Base-by-base conservation (phyloP, 2,888 invertebrate genomes). In the Limnephilus marmoratus region DNA sequence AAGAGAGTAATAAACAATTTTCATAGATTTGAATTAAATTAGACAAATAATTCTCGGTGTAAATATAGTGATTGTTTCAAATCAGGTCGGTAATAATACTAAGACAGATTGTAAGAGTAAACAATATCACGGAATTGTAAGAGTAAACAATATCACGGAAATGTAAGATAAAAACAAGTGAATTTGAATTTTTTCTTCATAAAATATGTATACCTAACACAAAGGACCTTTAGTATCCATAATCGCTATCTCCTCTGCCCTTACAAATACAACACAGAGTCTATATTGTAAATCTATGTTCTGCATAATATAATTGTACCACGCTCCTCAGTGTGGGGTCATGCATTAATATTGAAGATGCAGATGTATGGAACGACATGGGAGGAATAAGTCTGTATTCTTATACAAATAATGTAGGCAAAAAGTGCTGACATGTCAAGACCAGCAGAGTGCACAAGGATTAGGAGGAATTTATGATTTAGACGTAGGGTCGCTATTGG, bases 281-380 rank as follows among this genome's bases (percentile, higher is more conserved):
- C 24, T 24, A 0, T n/a, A 24, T 24, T 68, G 7, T 68, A 24
- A 68, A 49, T 53, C 49, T 29, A 1, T 53, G 68, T 87, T 31
- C 49, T 31, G 31, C 18, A 53, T 31, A 34, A 87, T 18, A 49
- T 53, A 87, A 31, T 68, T 41, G 87, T 31, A 53, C 29, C 24
- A n/a, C 18, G 49, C 45, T 49, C 68, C 88, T 15, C 31, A 15
- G 88, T 80, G 68, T 88, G 34, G n/a, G 88, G 31, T 37, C 68
- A 88, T 88, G 88, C 68, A 80, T 88, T 53, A 88, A 88, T 88
- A 88, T 88, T 88, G 88, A 88, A 68, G n/a, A 24, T 68, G 68
- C 68, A 68, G 68, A 68, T 68, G n/a, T 68, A 68, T 24, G 68
- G 68, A 68, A 68, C n/a, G n/a, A 68, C 18, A 7, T 68, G 68